A percentile compares a stretch with the other conserved stretches of the same genome.
phyloP scores from a whole-genome alignment of 2,888 invertebrate species.

The Drosophila borealis region DNA sequence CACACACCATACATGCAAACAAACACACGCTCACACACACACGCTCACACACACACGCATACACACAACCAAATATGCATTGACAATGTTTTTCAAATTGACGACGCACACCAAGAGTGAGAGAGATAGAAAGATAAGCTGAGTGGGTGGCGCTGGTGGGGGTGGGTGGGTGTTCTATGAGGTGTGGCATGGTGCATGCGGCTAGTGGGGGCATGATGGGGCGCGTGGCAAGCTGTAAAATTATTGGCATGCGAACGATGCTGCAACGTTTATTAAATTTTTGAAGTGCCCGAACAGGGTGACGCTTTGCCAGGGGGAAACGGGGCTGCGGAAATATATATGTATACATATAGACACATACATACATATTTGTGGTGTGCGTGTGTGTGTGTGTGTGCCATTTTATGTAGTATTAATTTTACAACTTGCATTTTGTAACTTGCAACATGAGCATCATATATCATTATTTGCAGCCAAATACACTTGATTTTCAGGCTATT shows the following conservation, averaged over 20 bases:
- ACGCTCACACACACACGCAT: slow-evolving; percentile 7
- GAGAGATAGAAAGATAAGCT: not conserved
- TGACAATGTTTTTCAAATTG: slow-evolving; percentile 77
- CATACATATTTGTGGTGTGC: slow-evolving; percentile 1
- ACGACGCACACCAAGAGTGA: slow-evolving; percentile 47
- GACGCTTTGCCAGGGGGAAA: slow-evolving; percentile 17
- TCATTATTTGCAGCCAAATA: slow-evolving; percentile 23
- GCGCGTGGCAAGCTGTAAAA: slow-evolving; percentile 51
- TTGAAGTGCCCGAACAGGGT: slow-evolving; percentile 68
- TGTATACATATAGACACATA: not conserved
- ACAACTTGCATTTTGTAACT: slow-evolving; percentile 64
- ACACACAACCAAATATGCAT: slow-evolving; percentile 54
- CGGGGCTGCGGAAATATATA: slow-evolving; percentile 6
- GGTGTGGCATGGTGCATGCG: slow-evolving; percentile 6
- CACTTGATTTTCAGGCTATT: slow-evolving; percentile 5
- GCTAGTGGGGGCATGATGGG: not conserved
- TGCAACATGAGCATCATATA: slow-evolving; percentile 36
- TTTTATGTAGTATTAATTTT: slow-evolving; percentile 76
- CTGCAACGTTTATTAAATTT: slow-evolving; percentile 80
- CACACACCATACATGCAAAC: slow-evolving; percentile 7
- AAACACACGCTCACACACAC: slow-evolving; percentile 13
- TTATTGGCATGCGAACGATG: slow-evolving; percentile 79
- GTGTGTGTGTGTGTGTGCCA: slow-evolving; percentile 27
- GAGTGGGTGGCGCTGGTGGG: not conserved
- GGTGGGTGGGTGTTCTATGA: not conserved